Evolutionary conservation across 2,113 vertebrate genomes (phyloP), one percentile per base, ranked within the genome.

Genomic region (Chaenocephalus aceratus): DNA sequence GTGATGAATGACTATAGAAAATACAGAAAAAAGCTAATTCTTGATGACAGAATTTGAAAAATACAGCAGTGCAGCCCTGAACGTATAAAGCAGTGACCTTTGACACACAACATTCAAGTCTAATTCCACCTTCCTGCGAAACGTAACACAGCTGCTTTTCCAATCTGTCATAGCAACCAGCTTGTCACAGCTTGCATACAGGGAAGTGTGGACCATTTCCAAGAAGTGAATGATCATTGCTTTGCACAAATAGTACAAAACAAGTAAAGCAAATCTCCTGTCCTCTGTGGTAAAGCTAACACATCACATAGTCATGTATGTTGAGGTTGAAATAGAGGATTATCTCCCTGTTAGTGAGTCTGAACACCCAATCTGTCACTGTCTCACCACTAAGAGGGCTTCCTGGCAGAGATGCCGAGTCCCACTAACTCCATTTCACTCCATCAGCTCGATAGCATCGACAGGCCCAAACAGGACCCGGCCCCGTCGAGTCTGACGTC

Each of bases 131-230:
- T 88, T 87, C 82, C 86, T 79, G 78, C 80, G 83, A 73, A 89
- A 89, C 68, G 62, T 82, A 62, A 62, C 36, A 63, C 84, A 89
- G 90, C 86, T 91, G 90, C 65, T 79, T 88, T 87, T 86, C 64
- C 75, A 72, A 89, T 90, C 72, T 73, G 73, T 80, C 77, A 67
- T 59, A 79, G 71, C 71, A 77, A 75, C 30, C 64, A 45, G 67
- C 73, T 61, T 62, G 72, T 68, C 70, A 61, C 71, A 75, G 57
- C 71, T 46, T 64, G 64, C 60, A 49, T 57, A 45, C 12, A 14
- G 44, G 30, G 34, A 75, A 58, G 62, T 56, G 44, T 79, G 76
- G 75, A 59, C 77, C 77, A 78, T 12, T 58, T 89, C 65, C 56
- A 69, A 26, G 44, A 71, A 69, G 71, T 26, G 53, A 14, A 77